Evolutionary conservation across 2,888 invertebrate genomes (phyloP).

Genomic region (Pristionchus fissidentatus): DNA sequence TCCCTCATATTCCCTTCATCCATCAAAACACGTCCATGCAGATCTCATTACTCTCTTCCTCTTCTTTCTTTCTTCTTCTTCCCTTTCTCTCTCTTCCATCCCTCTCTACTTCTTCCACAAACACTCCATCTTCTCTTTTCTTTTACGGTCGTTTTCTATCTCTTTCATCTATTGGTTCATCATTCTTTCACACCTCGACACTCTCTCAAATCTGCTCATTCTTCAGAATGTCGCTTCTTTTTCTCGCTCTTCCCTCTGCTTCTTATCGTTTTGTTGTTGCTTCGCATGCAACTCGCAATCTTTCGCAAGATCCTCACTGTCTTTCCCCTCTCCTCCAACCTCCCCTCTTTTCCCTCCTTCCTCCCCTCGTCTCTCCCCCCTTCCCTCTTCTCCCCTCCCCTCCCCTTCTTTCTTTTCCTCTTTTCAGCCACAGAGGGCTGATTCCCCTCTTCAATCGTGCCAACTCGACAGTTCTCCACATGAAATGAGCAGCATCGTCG

Average conservation of each 20-base stretch:
- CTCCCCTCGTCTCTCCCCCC: background rate
- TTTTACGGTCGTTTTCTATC: slow-evolving; percentile 6
- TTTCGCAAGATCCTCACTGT: slow-evolving; percentile 11
- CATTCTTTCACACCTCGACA: background rate
- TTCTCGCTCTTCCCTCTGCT: slow-evolving; percentile 2
- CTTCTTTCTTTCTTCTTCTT: background rate
- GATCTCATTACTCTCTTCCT: slow-evolving; percentile 2
- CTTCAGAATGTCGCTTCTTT: background rate
- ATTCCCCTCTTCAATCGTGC: background rate
- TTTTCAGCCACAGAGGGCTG: slow-evolving; percentile 24
- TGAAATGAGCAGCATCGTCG: slow-evolving; percentile 42
- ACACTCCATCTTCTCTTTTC: too few species aligned
- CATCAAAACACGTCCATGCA: background rate
- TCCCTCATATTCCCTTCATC: background rate
- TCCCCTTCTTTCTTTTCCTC: slow-evolving; percentile 16
- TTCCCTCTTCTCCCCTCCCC: background rate
- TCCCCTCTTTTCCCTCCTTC: slow-evolving; percentile 8
- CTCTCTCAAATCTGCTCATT: background rate
- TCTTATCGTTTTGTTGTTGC: slow-evolving; percentile 18
- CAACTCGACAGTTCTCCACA: slow-evolving; percentile 33
- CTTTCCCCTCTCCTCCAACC: slow-evolving; percentile 15
- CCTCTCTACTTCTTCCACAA: background rate
- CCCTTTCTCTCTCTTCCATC: background rate
- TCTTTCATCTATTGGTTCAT: background rate
- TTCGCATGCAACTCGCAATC: background rate